Evolutionary conservation across 2,888 invertebrate genomes (phyloP), one percentile per base, ranked within the genome.

Genomic region (Pemphredon lugubris): DNA sequence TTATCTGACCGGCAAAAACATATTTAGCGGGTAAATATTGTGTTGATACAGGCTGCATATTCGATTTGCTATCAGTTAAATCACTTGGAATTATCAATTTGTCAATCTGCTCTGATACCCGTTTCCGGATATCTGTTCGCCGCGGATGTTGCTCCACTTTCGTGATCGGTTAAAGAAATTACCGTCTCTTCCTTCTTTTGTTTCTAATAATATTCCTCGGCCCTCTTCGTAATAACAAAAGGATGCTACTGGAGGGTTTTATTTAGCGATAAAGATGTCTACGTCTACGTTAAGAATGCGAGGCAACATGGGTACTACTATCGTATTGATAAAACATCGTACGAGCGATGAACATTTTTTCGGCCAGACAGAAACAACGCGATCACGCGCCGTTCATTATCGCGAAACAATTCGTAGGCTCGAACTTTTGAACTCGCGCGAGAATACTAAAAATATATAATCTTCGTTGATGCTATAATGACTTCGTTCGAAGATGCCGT

Each of bases 1-100:
- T 72, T 72, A 63, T 63, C 59, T 54, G 64, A 20, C n/a, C n/a
- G 42, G 44, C 37, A 55, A 71, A 71, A 64, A 72, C 58, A 64
- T 47, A 48, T 32, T 50, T 32, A 23, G n/a, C 6, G 58, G 26
- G 54, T 58, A 72, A 72, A 71, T 45, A 72, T 16, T 59, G 40
- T 32, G 50, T 54, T 53, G 59, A 34, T 48, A 30, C 40, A 58
- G 44, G 63, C 42, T 54, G 59, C 48, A 50, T 48, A 58, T 20
- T 48, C 53, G 53, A 21, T 39, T 14, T 59, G 44, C 3, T 71
- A 63, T 72, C 57, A 16, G 60, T 32, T 55, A 48, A 57, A 63
- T 71, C 63, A 40, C 39, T 34, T 48, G 54, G 58, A 44, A 59
- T 70, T 70, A 70, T 70, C 69, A 58, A 69, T 70, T 53, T 44